Conservation (phyloP, 2,113 vertebrate species). For the Ameiurus melas region DNA sequence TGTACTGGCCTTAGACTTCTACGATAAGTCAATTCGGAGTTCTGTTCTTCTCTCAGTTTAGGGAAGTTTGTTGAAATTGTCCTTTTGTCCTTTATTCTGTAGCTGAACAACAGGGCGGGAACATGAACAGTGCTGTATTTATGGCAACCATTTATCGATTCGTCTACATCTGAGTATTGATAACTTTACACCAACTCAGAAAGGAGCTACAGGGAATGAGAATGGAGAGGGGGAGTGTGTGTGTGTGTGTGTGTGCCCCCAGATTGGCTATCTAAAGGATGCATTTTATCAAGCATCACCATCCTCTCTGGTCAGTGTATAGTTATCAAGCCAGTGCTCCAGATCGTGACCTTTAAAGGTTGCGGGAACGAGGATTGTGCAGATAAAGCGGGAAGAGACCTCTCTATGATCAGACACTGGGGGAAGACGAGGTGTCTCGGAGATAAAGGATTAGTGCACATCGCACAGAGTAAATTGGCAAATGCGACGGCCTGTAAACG, state of each 20-base stretch:
- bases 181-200: not conserved
- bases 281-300: constrained; percentile 35
- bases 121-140: not conserved
- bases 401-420: constrained; percentile 26
- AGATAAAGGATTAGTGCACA: constrained; percentile 34
- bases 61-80: not conserved
- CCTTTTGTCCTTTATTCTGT: not conserved
- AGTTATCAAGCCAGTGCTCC: constrained; percentile 34
- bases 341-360: constrained; percentile 43
- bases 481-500: not conserved
- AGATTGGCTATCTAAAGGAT: constrained; percentile 32
- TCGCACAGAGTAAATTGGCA: not conserved
- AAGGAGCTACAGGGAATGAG: not conserved
- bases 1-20: not conserved
- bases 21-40: not conserved
- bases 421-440: constrained; percentile 41
- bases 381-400: constrained; percentile 24
- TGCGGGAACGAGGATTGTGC: constrained; percentile 21
- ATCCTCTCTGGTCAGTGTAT: constrained; percentile 33
- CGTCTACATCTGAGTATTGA: not conserved
- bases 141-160: not conserved
- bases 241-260: not conserved
- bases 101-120: not conserved
- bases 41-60: not conserved
- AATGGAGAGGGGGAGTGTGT: not conserved